Conservation (phyloP, 2,888 invertebrate species). For the Acanthosoma haemorrhoidale region DNA sequence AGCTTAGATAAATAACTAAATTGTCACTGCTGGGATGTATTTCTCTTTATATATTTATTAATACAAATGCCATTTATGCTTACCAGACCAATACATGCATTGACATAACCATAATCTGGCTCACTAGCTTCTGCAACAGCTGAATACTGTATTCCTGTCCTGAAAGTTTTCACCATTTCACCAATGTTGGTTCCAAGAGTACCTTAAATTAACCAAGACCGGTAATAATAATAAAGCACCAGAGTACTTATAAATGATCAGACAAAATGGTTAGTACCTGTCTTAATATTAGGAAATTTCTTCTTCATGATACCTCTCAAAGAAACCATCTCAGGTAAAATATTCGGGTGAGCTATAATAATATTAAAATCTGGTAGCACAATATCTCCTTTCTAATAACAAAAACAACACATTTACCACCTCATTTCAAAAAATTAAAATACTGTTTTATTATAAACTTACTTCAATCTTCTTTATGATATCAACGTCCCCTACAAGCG, state of each 20-base stretch:
- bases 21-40: not conserved
- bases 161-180: slow-evolving; percentile 58
- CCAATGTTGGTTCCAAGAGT: slow-evolving; percentile 62
- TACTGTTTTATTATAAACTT: not conserved
- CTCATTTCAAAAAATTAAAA: not conserved
- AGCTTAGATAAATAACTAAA: slow-evolving; percentile 1
- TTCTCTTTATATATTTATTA: not conserved
- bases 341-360: slow-evolving; percentile 71
- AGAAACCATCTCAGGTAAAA: slow-evolving; percentile 67
- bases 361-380: slow-evolving; percentile 64
- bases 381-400: slow-evolving; percentile 58
- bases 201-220: slow-evolving; percentile 52
- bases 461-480: slow-evolving; percentile 71
- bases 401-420: not conserved
- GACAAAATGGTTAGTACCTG: no score
- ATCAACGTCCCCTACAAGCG: slow-evolving; percentile 64
- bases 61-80: no score
- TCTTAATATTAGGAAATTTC: slow-evolving; percentile 61
- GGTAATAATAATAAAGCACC: no score
- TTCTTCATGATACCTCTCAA: slow-evolving; percentile 72
- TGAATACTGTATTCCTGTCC: slow-evolving; percentile 64
- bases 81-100: slow-evolving; percentile 66
- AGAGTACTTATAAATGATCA: no score
- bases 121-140: slow-evolving; percentile 63
- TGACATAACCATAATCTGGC: slow-evolving; percentile 63